Evolutionary conservation across 2,888 invertebrate genomes (phyloP).

Genomic region (Pterobdella sp.): DNA sequence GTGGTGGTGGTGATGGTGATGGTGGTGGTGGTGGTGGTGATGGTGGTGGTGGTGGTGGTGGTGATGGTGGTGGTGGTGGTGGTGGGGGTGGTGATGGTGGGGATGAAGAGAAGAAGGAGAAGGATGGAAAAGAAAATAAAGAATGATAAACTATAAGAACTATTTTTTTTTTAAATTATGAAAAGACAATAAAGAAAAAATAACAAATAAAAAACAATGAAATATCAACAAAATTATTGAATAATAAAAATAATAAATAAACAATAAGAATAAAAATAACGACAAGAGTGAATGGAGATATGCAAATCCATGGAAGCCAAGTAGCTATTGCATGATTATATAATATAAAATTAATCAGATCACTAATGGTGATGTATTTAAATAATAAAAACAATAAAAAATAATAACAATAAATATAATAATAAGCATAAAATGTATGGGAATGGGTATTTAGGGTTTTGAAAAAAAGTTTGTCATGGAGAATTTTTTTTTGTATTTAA

Average conservation of each 20-base stretch:
- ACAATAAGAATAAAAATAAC: not conserved
- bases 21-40: no score
- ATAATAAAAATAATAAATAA: not conserved
- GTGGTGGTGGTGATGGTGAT: no score
- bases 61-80: not conserved
- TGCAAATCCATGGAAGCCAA: not conserved
- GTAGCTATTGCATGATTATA: not conserved
- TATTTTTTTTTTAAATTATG: not conserved
- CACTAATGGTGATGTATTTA: no score
- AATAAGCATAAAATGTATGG: no score
- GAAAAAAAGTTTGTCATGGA: no score
- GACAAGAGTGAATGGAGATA: no score
- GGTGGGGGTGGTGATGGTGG: conserved; percentile 4
- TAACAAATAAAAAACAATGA: not conserved
- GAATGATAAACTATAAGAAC: not conserved
- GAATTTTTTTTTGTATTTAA: no score
- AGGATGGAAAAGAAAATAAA: not conserved
- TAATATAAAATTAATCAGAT: no score
- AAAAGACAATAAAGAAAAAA: not conserved
- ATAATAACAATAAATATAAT: no score
- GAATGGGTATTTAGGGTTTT: no score
- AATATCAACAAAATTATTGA: not conserved
- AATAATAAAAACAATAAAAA: no score
- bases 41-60: no score
- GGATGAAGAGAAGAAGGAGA: not conserved